phyloP scores from a whole-genome alignment of 1,140 invertebrate genomes.

The Phymorhynchus buccinoides region DNA sequence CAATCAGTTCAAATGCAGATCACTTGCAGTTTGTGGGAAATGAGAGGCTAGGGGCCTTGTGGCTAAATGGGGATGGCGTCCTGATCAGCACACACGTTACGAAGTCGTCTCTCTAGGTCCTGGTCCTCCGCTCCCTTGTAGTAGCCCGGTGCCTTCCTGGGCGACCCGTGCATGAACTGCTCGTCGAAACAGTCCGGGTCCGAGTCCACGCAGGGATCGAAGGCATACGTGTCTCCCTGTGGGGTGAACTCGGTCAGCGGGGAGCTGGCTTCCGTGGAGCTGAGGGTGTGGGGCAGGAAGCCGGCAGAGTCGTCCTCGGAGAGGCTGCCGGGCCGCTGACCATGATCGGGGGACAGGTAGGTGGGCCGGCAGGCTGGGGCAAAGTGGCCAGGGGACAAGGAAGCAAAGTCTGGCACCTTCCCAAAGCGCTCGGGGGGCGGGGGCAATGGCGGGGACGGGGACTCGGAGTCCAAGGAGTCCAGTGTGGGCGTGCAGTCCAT shows the following conservation, averaged over 20 bases:
- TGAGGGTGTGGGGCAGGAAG: background rate
- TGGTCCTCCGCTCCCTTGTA: constrained; percentile 1
- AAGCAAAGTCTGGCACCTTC: background rate
- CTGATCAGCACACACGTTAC: constrained; percentile 31
- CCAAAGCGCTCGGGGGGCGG: background rate
- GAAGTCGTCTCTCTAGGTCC: constrained; percentile 21
- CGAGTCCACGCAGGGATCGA: constrained; percentile 23
- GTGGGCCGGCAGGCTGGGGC: background rate
- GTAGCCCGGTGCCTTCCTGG: background rate
- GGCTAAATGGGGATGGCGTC: constrained; percentile 38
- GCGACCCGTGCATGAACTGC: constrained; percentile 39
- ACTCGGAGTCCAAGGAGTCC: background rate
- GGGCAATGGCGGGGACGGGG: background rate
- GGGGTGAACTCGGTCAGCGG: background rate
- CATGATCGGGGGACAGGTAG: background rate
- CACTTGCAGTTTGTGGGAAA: too few relatives aligned
- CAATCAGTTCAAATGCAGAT: background rate
- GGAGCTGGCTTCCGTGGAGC: constrained; percentile 6
- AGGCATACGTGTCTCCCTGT: constrained; percentile 3
- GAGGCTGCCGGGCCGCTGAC: constrained; percentile 27
- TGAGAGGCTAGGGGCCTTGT: background rate
- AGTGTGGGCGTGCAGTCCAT: background rate
- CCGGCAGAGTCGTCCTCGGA: constrained; percentile 32
- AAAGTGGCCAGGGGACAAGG: background rate
- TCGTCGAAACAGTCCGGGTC: constrained; percentile 31